A percentile compares a stretch with the other conserved stretches of the same genome.
Conservation (phyloP, 2,888 invertebrate genomes). For the Lithophane semibrunnea region DNA sequence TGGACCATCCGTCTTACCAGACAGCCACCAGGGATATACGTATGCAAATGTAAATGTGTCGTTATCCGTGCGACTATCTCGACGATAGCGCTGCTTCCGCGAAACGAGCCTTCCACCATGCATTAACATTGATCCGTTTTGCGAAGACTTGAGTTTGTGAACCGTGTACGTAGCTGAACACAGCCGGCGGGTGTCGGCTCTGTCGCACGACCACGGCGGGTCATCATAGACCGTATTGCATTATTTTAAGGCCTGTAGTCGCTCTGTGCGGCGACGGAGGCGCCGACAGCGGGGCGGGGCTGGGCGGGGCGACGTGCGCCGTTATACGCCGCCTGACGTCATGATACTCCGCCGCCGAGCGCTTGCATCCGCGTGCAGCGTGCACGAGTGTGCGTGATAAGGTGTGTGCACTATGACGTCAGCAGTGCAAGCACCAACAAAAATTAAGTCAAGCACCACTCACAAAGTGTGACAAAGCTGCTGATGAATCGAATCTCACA, state of each 20-base stretch:
- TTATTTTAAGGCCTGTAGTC: constrained; percentile 52
- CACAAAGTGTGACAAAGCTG: constrained; percentile 4
- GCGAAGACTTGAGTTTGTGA: constrained; percentile 4
- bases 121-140: constrained; percentile 13
- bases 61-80: constrained; percentile 53
- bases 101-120: constrained; percentile 8
- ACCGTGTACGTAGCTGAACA: background rate
- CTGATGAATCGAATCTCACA: background rate
- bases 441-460: constrained; percentile 30
- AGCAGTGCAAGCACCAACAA: constrained; percentile 18
- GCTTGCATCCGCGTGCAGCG: constrained; percentile 6
- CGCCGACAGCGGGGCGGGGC: constrained; percentile 82
- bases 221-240: constrained; percentile 38
- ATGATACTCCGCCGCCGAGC: constrained; percentile 54
- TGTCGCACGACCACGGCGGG: constrained; percentile 16
- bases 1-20: constrained; percentile 79
- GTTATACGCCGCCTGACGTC: constrained; percentile 73
- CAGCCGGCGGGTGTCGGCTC: constrained; percentile 38
- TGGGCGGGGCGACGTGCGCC: constrained; percentile 81
- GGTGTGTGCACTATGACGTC: constrained; percentile 62
- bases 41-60: constrained; percentile 74
- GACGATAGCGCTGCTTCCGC: constrained; percentile 25
- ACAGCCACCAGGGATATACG: constrained; percentile 67
- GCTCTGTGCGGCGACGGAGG: constrained; percentile 30
- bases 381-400: constrained; percentile 45